Evolutionary conservation across 35 echinoderm and acorn worm genomes (phyloP), one percentile per base, ranked within the genome.

Genomic region (Eucidaris tribuloides): DNA sequence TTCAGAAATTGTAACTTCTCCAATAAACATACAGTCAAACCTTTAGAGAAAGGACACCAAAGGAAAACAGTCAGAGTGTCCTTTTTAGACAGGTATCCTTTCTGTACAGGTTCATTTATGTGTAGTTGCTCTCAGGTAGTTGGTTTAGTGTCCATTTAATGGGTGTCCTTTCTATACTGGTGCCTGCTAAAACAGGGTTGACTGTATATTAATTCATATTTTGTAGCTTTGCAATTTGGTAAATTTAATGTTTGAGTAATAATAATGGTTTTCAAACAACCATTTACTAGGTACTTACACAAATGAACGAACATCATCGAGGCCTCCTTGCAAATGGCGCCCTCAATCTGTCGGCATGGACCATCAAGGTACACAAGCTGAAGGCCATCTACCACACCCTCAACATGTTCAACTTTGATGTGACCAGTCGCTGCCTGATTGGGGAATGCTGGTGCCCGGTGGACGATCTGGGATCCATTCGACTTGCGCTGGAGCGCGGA

Each of bases 391-490:
- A 86, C 49, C 84, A 86, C 37, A 86, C 71, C 2, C 50, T 86
- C 15, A 86, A 86, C 54, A 50, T 86, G 46, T 86, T 76, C 71
- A 77, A 86, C 37, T 20, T 86, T 31, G 84, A 86, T 56, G 84
- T 86, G 32, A 86, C 84, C 3, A 30, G 45, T 18, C 77, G 79
- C 38, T 86, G 84, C 45, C 39, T 86, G 52, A 86, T 86, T 19
- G 84, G 70, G 0, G 84, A 86, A 72, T 86, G 84, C 52, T 86
- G 84, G 84, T 86, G 84, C 59, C 84, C 84, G 13, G 84, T 78
- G 41, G 18, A 6, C 24, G 84, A 86, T 18, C 50, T 86, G 48
- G 84, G 71, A 18, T 34, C 1, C 3, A 86, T 86, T 7, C 84
- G 59, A 43, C 68, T 36, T 22, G 84, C 84, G 1, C 68, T 86